A percentile compares a stretch with the other conserved stretches of the same genome.
Evolutionary conservation across 2,113 vertebrate genomes (phyloP).

Genomic region (Rhabdomys dilectus): DNA sequence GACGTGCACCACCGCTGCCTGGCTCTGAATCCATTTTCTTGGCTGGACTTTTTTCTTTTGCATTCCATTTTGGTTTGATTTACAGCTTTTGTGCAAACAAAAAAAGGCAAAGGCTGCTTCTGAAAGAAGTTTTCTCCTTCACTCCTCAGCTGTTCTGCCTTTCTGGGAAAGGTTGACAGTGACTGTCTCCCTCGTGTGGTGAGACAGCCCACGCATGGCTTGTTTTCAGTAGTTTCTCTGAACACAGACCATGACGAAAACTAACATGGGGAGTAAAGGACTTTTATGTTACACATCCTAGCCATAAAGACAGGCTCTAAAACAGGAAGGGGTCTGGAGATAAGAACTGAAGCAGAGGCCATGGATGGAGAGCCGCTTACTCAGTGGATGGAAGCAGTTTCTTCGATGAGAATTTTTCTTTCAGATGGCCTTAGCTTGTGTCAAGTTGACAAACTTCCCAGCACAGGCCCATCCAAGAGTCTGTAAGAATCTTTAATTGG

Average conservation of each 20-base stretch:
- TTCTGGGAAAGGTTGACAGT: no score
- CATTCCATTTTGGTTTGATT: background rate
- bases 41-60: background rate
- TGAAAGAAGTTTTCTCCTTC: background rate
- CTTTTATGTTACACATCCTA: no score
- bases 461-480: background rate
- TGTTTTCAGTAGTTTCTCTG: background rate
- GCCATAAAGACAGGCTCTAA: background rate
- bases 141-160: rapidly evolving
- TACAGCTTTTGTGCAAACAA: background rate
- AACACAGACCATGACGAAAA: background rate
- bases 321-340: background rate
- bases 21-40: background rate
- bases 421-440: background rate
- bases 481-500: background rate
- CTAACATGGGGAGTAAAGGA: background rate
- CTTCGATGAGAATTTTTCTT: background rate
- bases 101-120: background rate
- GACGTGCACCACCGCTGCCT: no score
- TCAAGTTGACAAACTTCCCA: background rate
- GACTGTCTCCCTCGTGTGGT: constrained; percentile 2
- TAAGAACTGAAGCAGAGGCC: background rate
- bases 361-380: background rate
- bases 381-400: background rate
- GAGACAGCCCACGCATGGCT: background rate